Conservation (phyloP, 2,888 invertebrate species). For the Athalia cordata region DNA sequence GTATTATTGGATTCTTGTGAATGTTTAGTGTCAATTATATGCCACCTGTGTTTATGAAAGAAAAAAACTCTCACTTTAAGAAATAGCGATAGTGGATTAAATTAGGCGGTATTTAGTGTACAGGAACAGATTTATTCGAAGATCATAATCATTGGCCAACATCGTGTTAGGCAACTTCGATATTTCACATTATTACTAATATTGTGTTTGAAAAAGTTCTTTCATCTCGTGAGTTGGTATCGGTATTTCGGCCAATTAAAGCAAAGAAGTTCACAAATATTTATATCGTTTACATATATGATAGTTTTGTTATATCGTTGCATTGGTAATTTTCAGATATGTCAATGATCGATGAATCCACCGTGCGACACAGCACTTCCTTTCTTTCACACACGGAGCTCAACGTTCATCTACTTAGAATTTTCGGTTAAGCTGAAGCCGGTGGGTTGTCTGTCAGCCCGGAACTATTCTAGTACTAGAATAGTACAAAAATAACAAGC, state of each 20-base stretch:
- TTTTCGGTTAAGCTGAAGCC: constrained; percentile 37
- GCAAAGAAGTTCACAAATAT: neutral
- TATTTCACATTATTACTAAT: constrained; percentile 3
- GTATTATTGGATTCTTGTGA: no score
- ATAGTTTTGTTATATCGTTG: constrained; percentile 18
- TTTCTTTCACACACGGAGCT: constrained; percentile 37
- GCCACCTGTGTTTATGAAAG: neutral
- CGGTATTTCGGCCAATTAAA: neutral
- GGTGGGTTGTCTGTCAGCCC: constrained; percentile 42
- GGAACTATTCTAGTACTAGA: constrained; percentile 45
- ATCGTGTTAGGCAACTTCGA: neutral
- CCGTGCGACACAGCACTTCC: constrained; percentile 17
- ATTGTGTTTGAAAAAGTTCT: constrained; percentile 9
- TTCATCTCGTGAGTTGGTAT: constrained; percentile 4
- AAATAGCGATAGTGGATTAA: constrained; percentile 1
- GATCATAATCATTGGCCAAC: neutral
- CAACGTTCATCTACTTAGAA: constrained; percentile 37
- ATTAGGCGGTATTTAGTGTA: neutral
- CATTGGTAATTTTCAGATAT: constrained; percentile 9
- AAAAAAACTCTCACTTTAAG: neutral
- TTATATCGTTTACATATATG: neutral
- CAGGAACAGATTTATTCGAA: neutral
- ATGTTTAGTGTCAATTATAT: no score
- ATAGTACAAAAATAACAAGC: constrained; percentile 41
- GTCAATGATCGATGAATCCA: constrained; percentile 27